Evolutionary conservation across 2,797 vertebrate genomes (phyloP).

Genomic region (Emys orbicularis): DNA sequence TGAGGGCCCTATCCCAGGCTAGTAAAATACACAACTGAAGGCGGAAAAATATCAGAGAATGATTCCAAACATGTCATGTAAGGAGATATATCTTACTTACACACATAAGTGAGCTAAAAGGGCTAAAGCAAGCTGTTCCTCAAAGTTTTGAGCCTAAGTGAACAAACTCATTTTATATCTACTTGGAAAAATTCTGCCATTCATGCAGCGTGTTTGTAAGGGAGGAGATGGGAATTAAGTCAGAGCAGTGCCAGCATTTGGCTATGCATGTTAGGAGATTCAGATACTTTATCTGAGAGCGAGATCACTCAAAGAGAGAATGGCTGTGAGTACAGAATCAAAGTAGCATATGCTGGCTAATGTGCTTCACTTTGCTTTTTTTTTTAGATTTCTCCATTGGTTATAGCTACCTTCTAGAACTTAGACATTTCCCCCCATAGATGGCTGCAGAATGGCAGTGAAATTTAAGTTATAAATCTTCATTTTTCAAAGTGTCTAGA

Average conservation of each 20-base stretch:
- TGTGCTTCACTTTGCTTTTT: fast-evolving
- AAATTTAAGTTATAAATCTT: background rate
- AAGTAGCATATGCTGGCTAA: background rate
- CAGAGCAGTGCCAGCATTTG: background rate
- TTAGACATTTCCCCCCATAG: background rate
- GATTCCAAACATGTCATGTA: background rate
- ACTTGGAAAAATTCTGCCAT: slow-evolving; percentile 10
- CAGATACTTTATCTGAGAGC: background rate
- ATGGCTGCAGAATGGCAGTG: background rate
- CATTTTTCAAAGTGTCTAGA: background rate
- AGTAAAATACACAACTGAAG: background rate
- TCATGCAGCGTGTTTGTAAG: background rate
- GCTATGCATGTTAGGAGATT: background rate
- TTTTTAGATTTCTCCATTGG: background rate
- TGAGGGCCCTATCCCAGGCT: background rate
- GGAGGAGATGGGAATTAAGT: background rate
- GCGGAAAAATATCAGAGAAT: background rate
- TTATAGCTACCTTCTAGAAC: background rate
- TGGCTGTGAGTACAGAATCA: background rate
- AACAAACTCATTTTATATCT: slow-evolving; percentile 21
- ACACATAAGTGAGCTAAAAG: slow-evolving; percentile 27
- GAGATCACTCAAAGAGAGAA: background rate
- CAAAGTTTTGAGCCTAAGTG: slow-evolving; percentile 17
- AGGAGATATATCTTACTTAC: slow-evolving; percentile 24
- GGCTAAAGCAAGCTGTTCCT: background rate